Conservation (phyloP, 2,888 invertebrate genomes). For the Bruchidius siliquastri region DNA sequence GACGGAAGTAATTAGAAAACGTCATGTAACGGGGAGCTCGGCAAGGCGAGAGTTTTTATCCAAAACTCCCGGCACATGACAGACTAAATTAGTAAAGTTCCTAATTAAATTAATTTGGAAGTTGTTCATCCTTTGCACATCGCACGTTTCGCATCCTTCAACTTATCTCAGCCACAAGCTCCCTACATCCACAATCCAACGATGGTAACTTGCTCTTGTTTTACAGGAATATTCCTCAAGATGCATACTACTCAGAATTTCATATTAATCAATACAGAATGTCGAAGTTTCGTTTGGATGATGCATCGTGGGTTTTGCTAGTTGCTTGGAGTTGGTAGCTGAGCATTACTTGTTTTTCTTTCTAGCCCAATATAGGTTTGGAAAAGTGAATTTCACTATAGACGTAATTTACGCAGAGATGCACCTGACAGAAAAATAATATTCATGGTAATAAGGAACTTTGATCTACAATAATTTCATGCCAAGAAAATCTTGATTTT, state of each 20-base stretch:
- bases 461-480: no score
- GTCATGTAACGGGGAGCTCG: constrained; percentile 16
- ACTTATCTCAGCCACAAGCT: constrained; percentile 15
- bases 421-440: no score
- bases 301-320: no score
- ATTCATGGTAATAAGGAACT: no score
- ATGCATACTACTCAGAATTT: background rate
- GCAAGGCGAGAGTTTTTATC: constrained; percentile 29
- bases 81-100: constrained; percentile 45
- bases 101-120: constrained; percentile 44
- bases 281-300: no score
- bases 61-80: constrained; percentile 42
- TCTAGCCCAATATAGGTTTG: no score
- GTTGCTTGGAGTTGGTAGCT: no score
- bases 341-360: no score
- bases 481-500: no score
- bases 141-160: constrained; percentile 35
- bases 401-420: no score
- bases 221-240: background rate
- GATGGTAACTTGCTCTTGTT: background rate
- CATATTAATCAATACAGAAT: no score
- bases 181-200: background rate
- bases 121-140: constrained; percentile 39
- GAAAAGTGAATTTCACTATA: no score
- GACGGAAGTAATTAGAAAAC: constrained; percentile 17